Evolutionary conservation across 2,888 invertebrate genomes (phyloP), one percentile per base, ranked within the genome.

Genomic region (Crematogaster levior): DNA sequence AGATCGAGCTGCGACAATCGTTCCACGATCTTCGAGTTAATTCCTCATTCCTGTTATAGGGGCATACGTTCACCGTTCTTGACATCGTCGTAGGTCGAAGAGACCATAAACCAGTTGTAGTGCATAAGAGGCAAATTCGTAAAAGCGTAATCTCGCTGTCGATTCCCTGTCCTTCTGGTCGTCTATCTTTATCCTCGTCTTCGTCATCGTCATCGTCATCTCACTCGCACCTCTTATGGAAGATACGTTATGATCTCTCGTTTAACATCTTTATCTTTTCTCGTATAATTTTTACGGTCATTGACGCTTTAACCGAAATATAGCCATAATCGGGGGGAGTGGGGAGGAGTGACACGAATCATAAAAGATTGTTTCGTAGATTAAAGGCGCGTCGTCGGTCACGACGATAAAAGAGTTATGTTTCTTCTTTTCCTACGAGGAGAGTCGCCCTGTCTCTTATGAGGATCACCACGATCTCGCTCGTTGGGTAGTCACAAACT

Each of bases 241-340:
- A 89, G 89, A 89, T 87, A 89, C 87, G 89, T 86, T 86, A 88
- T 88, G 93, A 93, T 51, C n/a, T 51, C 48, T 51, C 48, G 21
- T 51, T 51, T 93, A 93, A 93, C 93, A 93, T 93, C 93, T 93
- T 93, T 92, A 93, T 93, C 90, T 91, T 92, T 92, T 91, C 91
- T 90, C 92, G 91, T 92, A 93, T 93, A 93, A 92, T 90, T 92
- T 93, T 93, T 92, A 92, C 91, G 92, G 90, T 84, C 82, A 88
- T 90, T 88, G 89, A 83, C 90, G 88, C 88, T 90, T 91, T 88
- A 90, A 90, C 90, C 92, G 90, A 92, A 92, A 92, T 91, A 90
- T 89, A 92, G 89, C 89, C 91, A 91, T 92, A 92, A 90, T 88
- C 88, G 86, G 81, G 75, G 85, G 82, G n/a, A n/a, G n/a, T n/a